Conservation (phyloP, 2,888 invertebrate species). For the Pristionchus japonicus region DNA sequence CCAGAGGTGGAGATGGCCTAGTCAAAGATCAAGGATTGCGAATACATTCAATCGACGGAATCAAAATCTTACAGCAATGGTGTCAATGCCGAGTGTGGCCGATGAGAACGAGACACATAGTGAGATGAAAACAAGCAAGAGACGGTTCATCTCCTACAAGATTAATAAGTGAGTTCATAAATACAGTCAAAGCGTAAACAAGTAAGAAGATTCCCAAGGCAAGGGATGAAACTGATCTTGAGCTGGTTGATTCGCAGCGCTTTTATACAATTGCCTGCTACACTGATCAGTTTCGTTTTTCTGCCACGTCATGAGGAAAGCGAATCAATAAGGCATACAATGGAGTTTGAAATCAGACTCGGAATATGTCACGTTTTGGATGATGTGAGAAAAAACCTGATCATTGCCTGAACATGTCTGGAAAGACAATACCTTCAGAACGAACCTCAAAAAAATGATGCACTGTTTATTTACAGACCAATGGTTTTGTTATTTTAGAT, state of each 20-base stretch:
- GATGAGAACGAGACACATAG: slow-evolving; percentile 17
- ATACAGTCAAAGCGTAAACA: background rate
- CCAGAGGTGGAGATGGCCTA: slow-evolving; percentile 53
- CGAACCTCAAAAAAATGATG: too few species aligned
- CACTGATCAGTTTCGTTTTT: background rate
- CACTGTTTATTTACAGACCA: too few species aligned
- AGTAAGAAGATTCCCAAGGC: background rate
- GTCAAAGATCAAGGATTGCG: background rate
- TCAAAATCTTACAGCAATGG: background rate
- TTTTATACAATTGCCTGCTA: background rate
- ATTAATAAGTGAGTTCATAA: too few species aligned
- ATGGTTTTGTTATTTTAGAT: too few species aligned
- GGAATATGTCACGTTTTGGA: too few species aligned
- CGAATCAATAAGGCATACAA: background rate
- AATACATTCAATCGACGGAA: too few species aligned
- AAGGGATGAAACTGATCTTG: background rate
- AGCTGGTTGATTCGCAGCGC: background rate
- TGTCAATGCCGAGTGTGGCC: background rate
- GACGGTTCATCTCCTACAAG: background rate
- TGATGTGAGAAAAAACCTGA: too few species aligned
- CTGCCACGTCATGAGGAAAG: too few species aligned
- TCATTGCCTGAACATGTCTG: too few species aligned
- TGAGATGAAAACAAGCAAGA: background rate
- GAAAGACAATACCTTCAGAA: too few species aligned
- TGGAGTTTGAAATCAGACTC: background rate